Percentiles rank a stretch among this genome's conserved stretches.
Evolutionary conservation across 2,113 vertebrate genomes (phyloP).

Genomic region (Probosciger aterrimus): DNA sequence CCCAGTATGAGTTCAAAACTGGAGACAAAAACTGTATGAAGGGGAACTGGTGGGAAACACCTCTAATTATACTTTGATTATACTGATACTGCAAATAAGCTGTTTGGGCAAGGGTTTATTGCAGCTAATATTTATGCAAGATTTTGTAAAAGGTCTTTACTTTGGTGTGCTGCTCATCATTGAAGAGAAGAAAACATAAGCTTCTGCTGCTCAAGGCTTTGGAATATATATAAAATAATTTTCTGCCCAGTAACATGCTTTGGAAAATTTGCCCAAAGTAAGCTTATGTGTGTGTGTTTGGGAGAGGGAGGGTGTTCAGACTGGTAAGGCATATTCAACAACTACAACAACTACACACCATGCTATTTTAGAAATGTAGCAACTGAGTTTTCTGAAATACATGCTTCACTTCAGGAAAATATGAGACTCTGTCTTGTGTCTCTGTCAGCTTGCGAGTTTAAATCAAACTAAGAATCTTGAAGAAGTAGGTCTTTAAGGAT

Average conservation of each 20-base stretch:
- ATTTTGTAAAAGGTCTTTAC: background rate
- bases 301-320: background rate
- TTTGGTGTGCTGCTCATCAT: background rate
- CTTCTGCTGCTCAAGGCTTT: background rate
- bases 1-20: background rate
- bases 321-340: background rate
- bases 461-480: background rate
- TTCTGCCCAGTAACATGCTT: background rate
- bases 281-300: background rate
- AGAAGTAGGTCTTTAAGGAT: background rate
- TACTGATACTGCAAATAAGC: background rate
- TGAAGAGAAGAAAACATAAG: background rate
- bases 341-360: background rate
- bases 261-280: background rate
- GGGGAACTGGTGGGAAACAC: background rate
- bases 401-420: background rate
- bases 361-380: background rate
- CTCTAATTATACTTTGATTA: background rate
- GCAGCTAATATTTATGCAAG: background rate
- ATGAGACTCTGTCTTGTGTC: background rate
- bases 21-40: background rate
- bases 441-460: background rate
- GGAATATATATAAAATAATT: background rate
- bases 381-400: background rate
- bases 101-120: background rate